These are phyloP conservation scores for Sebastolobus alascanus DNA, from an alignment of 2,797 vertebrate species.

Conservation along the genomic window DNA sequence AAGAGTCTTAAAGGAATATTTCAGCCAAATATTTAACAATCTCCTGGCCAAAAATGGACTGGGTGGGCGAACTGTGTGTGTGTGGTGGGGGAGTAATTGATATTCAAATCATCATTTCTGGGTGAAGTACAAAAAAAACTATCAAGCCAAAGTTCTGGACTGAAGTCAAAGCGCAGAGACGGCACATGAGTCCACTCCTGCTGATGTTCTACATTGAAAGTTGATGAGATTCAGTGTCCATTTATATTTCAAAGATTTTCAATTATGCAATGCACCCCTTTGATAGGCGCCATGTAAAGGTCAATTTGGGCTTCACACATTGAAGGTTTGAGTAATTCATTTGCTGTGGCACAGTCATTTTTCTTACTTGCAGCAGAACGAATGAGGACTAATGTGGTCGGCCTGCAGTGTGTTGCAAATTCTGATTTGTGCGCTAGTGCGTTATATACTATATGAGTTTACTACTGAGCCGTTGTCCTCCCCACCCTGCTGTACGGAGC, in stretches of 20 bases:
- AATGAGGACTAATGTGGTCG: conserved; percentile 74
- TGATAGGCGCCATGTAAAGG: conserved; percentile 74
- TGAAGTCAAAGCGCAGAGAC: conserved; percentile 6
- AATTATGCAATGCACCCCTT: conserved; percentile 67
- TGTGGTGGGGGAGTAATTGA: neutral
- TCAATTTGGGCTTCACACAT: conserved; percentile 71
- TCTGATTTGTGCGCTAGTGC: conserved; percentile 43
- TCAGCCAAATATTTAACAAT: neutral
- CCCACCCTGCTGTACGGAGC: neutral
- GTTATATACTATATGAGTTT: conserved; percentile 27
- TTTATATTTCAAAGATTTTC: conserved; percentile 81
- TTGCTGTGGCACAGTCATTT: conserved; percentile 72
- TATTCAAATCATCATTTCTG: conserved; percentile 21
- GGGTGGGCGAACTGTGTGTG: neutral
- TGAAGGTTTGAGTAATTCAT: conserved; percentile 73
- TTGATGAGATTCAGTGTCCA: conserved; percentile 69
- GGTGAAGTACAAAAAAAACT: conserved; percentile 5
- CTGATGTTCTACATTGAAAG: conserved; percentile 53
- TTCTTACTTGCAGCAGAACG: conserved; percentile 73
- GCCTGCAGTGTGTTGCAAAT: conserved; percentile 57
- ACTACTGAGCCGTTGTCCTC: too few relatives aligned
- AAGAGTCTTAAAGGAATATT: conserved; percentile 1
- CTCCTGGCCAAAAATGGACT: neutral
- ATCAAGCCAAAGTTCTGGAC: conserved; percentile 20
- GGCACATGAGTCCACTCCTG: conserved; percentile 21